Base-by-base conservation (phyloP, 2,888 invertebrate genomes). In the Cistogaster globosa region DNA sequence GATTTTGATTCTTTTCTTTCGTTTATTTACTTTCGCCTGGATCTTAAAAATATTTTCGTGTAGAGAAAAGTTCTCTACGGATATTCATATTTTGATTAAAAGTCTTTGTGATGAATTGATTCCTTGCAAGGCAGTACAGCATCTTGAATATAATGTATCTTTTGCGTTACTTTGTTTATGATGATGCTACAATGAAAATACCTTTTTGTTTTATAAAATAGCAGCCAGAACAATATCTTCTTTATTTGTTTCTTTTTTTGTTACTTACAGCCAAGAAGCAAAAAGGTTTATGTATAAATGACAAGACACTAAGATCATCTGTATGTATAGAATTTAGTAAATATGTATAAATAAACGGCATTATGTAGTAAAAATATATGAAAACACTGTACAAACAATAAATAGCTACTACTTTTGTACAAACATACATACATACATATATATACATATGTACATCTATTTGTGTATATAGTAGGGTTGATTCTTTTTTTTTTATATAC, bases 91-190 rank as follows among this genome's bases (percentile, higher is more conserved):
- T n/a, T n/a, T n/a, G n/a, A n/a, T n/a, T n/a, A n/a, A n/a, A n/a
- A n/a, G n/a, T n/a, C n/a, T 26, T 26, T 2, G 26, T 26, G 26
- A 75, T 9, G 20, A 80, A 20, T 32, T 38, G n/a, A 65, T 58
- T 67, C 79, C n/a, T 72, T 80, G 9, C 42, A 58, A 53, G 20
- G 3, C n/a, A 11, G 16, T 20, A 2, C 2, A n/a, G 20, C 38
- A 72, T 58, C 42, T 65, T 48, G 18, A 75, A 48, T 60, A 80
- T 76, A 67, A 72, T 80, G 84, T 80, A 72, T 84, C 80, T 80
- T 71, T 79, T 80, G 58, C 18, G 36, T 76, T 84, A 71, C 69
- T 45, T 79, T 75, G 83, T 79, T 79, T 69, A 65, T 58, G 74
- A 65, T 58, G 74, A 69, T 67, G 72, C 71, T 74, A 63, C 72